Evolutionary conservation across 2,797 vertebrate species (phyloP), one percentile per base, ranked within the genome.

Genomic region (Adelosebastes latens): DNA sequence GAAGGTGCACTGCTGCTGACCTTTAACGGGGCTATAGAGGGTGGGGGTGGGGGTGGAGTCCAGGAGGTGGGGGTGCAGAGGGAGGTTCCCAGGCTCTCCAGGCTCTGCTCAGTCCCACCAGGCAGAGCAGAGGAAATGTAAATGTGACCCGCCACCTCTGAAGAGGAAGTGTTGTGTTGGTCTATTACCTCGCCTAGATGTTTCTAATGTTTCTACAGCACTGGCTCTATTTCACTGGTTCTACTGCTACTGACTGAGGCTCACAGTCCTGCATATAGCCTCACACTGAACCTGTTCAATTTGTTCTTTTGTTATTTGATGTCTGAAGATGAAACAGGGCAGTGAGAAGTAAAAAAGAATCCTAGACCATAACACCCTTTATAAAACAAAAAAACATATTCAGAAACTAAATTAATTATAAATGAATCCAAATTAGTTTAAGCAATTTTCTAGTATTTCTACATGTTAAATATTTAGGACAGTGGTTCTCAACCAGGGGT

Each of bases 101-200:
- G 25, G 72, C 66, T 9, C 32, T 39, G 32, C 53, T 29, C 36
- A 64, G 55, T 70, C 84, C 72, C 81, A 77, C 66, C 71, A 88
- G 89, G 89, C 91, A 84, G 70, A 62, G 75, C 18, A 74, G 70
- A 90, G 80, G 88, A 82, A 82, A 84, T 79, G 83, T 79, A 80
- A 81, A 85, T 80, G 75, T 59, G 88, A 87, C 93, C 93, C 92
- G 90, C 93, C 94, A 81, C 85, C 66, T 84, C 58, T 68, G 64
- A 77, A 62, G 52, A 84, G 84, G 79, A 88, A 84, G 66, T 53
- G 56, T 58, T 27, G 69, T 58, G 69, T 64, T 77, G 39, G 46
- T 71, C 49, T 39, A 39, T 39, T 39, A 39, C 36, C 36, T 39
- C 12, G 36, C 36, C 12, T 39, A 39, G 12, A 18, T 46, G 42